Percentiles rank a stretch among this genome's conserved stretches.
Conservation (phyloP, 2,888 invertebrate species). For the Coronaproctus castanopsis region DNA sequence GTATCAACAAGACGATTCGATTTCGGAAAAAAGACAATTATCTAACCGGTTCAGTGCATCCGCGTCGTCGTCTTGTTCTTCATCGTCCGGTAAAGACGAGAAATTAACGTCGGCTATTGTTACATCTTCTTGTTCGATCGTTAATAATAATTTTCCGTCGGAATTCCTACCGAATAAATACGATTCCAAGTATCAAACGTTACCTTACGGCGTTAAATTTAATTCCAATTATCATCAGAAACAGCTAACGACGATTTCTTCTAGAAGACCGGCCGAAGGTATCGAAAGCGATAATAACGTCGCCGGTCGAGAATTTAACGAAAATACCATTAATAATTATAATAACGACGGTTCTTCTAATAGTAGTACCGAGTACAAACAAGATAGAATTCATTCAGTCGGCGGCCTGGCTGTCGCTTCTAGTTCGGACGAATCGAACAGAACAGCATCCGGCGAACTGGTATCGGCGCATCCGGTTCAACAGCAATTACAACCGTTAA, state of each 20-base stretch:
- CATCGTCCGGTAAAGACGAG: neutral
- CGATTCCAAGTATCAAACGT: conserved; percentile 76
- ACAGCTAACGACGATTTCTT: neutral
- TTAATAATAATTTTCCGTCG: conserved; percentile 23
- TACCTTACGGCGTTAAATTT: conserved; percentile 76
- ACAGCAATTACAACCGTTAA: conserved; percentile 8
- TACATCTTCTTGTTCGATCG: no score
- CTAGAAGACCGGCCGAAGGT: conserved; percentile 8
- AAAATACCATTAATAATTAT: conserved; percentile 1
- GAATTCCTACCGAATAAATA: conserved; percentile 61
- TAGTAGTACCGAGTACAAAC: neutral
- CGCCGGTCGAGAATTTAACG: neutral
- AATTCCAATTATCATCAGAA: conserved; percentile 28
- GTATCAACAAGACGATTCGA: neutral
- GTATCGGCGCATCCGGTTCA: neutral
- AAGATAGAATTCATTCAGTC: neutral
- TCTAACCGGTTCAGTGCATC: neutral
- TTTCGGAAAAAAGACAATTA: neutral
- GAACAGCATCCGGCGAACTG: neutral
- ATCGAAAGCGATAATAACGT: conserved; percentile 1
- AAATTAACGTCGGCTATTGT: no score
- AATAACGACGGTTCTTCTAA: neutral
- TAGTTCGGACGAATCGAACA: neutral
- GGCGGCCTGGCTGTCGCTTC: neutral
- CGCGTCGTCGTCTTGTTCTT: neutral